Evolutionary conservation across 2,797 vertebrate genomes (phyloP), one percentile per base, ranked within the genome.

Genomic region (Hypotaenidia philippensis): DNA sequence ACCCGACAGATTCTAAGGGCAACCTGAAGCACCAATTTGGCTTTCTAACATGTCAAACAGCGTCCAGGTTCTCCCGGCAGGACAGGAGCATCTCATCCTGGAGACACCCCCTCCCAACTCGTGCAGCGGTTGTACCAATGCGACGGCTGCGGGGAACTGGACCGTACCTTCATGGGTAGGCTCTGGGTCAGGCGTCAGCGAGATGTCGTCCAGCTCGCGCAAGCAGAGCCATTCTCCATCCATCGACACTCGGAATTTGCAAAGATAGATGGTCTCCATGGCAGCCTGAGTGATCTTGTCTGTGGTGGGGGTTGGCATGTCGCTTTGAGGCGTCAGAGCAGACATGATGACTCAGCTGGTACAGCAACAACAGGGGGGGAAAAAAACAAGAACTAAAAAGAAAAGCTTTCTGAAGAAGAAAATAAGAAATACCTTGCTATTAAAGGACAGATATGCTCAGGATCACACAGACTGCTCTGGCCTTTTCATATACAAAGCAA

Each of bases 201-300:
- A 99, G 98, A 99, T 99, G 98, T 99, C 99, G 64, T 99, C 99
- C 97, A 99, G 99, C 98, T 99, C 99, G 6, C 99, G 98, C 34
- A 99, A 98, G 97, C 99, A 99, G 34, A 99, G 99, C 99, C 99
- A 99, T 94, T 99, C 99, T 97, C 99, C 99, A 32, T 99, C 99
- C 97, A 99, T 99, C 3, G 99, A 99, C 91, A 99, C 99, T 32
- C 99, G 99, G 97, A 99, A 99, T 99, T 99, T 99, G 98, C 99
- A 99, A 92, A 99, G 99, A 98, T 99, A 99, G 97, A 99, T 99
- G 98, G 99, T 99, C 98, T 99, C 99, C 97, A 99, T 98, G 97
- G 99, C 99, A 89, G 99, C 99, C 98, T 99, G 99, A 83, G 99
- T 99, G 98, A 99, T 99, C 98, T 99, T 99, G 99, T 99, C 99